Evolutionary conservation across 2,888 invertebrate species (phyloP).

Genomic region (Erebia ligea): DNA sequence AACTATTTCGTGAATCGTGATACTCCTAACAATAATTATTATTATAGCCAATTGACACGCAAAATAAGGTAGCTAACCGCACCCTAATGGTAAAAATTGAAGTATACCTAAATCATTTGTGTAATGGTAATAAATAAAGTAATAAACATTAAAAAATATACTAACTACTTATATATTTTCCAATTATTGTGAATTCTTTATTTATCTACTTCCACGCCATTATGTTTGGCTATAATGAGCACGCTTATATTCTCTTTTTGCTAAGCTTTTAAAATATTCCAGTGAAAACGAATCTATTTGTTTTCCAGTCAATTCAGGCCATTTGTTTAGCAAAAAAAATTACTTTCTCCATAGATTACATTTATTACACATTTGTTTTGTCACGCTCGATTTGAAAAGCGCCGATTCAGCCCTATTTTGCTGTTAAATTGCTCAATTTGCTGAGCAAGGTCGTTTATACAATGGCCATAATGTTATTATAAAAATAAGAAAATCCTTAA

Average conservation of each 20-base stretch:
- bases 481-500: constrained; percentile 7
- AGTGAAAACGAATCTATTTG: neutral
- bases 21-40: too few relatives aligned
- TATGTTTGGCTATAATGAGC: too few relatives aligned
- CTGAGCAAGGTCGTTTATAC: neutral
- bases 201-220: too few relatives aligned
- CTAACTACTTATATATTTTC: too few relatives aligned
- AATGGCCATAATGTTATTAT: constrained; percentile 2
- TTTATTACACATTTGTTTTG: constrained; percentile 12
- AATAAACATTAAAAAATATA: too few relatives aligned
- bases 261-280: neutral
- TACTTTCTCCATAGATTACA: neutral
- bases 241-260: neutral
- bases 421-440: constrained; percentile 5
- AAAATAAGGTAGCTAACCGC: too few relatives aligned
- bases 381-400: neutral
- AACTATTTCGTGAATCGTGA: too few relatives aligned
- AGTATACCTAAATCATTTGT: too few relatives aligned
- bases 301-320: neutral
- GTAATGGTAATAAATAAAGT: too few relatives aligned
- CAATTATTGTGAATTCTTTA: too few relatives aligned
- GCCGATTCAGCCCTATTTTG: neutral
- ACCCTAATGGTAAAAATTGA: too few relatives aligned
- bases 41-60: too few relatives aligned
- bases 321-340: neutral